Evolutionary conservation across 2,797 vertebrate species (phyloP).

Genomic region (Graptemys geographica): DNA sequence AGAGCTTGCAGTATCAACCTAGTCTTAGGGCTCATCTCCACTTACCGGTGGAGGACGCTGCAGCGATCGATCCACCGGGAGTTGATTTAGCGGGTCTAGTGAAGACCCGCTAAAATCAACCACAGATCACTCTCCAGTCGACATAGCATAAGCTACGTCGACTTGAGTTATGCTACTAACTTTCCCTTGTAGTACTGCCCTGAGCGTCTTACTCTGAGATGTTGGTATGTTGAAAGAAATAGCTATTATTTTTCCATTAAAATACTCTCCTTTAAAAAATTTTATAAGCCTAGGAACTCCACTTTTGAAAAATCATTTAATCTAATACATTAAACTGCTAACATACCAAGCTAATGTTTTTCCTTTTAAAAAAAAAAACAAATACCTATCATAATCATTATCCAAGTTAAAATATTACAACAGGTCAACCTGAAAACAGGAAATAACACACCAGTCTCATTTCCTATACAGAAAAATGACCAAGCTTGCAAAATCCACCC

Average conservation of each 20-base stretch:
- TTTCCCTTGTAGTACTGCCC: not conserved
- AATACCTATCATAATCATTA: not conserved
- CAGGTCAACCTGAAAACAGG: not conserved
- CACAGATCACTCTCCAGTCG: no score
- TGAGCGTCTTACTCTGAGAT: not conserved
- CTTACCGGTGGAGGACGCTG: no score
- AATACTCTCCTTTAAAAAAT: not conserved
- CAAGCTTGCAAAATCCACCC: not conserved
- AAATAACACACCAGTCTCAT: not conserved
- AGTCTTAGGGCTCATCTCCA: no score
- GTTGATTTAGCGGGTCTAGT: no score
- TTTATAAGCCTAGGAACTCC: conserved; percentile 8
- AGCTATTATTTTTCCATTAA: not conserved
- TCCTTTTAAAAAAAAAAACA: not conserved
- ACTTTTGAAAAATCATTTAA: not conserved
- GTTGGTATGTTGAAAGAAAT: not conserved
- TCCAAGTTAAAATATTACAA: not conserved
- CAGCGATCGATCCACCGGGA: no score
- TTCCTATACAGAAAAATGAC: not conserved
- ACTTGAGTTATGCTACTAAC: no score
- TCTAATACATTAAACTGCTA: not conserved
- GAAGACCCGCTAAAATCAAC: no score
- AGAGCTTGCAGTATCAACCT: not conserved
- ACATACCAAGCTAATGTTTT: not conserved
- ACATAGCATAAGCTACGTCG: no score